Percentiles rank a stretch among this genome's conserved stretches.
Evolutionary conservation across 2,113 vertebrate species (phyloP).

Genomic region (Gopherus flavomarginatus): DNA sequence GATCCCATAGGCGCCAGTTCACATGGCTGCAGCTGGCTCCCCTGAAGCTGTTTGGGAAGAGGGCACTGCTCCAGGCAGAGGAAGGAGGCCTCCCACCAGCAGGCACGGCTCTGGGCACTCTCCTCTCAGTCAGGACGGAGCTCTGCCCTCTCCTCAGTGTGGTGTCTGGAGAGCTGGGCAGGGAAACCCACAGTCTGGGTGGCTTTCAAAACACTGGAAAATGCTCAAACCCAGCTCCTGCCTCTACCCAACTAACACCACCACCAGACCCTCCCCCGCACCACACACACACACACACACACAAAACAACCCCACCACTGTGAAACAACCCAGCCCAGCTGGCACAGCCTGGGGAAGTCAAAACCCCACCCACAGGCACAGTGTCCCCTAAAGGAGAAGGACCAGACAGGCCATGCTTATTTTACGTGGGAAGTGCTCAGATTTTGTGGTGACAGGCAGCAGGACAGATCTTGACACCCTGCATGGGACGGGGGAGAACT

Average conservation of each 20-base stretch:
- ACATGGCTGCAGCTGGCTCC: neutral
- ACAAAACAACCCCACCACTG: neutral
- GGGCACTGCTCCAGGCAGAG: rapidly evolving
- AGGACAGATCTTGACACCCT: rapidly evolving
- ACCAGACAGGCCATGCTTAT: neutral
- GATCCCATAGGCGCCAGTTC: rapidly evolving
- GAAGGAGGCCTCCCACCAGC: neutral
- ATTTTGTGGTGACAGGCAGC: neutral
- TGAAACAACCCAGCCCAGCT: neutral
- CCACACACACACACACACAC: too few relatives aligned
- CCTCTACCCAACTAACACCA: neutral
- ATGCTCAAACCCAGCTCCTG: neutral
- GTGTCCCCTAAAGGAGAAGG: rapidly evolving
- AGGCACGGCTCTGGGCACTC: neutral
- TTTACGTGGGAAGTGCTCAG: neutral
- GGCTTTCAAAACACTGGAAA: neutral
- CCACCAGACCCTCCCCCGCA: neutral
- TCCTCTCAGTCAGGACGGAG: neutral
- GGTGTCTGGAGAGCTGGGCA: neutral
- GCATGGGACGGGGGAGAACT: neutral
- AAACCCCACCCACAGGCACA: rapidly evolving
- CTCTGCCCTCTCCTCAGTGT: neutral
- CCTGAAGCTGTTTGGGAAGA: too few relatives aligned
- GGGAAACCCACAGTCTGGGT: neutral
- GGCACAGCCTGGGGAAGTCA: neutral